Evolutionary conservation across 2,888 invertebrate genomes (phyloP).

Genomic region (Meiosimyza platycephala): DNA sequence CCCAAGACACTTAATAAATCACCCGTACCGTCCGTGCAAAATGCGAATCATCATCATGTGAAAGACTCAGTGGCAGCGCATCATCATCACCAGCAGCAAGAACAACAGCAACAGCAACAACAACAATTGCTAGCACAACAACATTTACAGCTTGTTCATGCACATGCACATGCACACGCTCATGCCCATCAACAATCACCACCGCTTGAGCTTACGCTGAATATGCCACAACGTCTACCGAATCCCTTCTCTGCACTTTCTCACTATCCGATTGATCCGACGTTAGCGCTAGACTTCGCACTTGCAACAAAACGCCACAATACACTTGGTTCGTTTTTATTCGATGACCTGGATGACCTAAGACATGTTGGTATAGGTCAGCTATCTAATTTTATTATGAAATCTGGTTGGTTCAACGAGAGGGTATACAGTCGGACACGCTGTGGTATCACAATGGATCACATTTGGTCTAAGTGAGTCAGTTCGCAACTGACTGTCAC

Average conservation of each 20-base stretch:
- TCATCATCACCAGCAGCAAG: constrained; percentile 34
- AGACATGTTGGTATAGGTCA: no score
- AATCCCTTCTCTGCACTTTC: constrained; percentile 58
- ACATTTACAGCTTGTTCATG: constrained; percentile 38
- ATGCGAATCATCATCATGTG: constrained; percentile 16
- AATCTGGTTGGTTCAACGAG: no score
- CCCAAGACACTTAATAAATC: constrained; percentile 84
- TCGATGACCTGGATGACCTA: no score
- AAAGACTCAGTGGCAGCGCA: constrained; percentile 28
- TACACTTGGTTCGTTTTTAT: no score
- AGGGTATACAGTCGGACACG: no score
- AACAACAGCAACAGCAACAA: constrained; percentile 37
- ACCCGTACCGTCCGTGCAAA: constrained; percentile 55
- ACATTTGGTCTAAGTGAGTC: no score
- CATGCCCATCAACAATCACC: constrained; percentile 43
- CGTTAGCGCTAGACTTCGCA: no score
- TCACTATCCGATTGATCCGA: constrained; percentile 65
- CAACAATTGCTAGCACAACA: constrained; percentile 46
- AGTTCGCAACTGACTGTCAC: no score
- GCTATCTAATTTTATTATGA: no score
- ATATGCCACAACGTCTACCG: constrained; percentile 58
- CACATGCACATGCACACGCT: constrained; percentile 40
- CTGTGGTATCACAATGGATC: no score
- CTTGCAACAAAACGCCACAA: no score
- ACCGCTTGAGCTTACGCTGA: constrained; percentile 62